Percentiles rank a stretch among this genome's conserved stretches.
phyloP scores from a whole-genome alignment of 2,113 vertebrate genomes.

The Rhinopomastus cyanomelas region DNA sequence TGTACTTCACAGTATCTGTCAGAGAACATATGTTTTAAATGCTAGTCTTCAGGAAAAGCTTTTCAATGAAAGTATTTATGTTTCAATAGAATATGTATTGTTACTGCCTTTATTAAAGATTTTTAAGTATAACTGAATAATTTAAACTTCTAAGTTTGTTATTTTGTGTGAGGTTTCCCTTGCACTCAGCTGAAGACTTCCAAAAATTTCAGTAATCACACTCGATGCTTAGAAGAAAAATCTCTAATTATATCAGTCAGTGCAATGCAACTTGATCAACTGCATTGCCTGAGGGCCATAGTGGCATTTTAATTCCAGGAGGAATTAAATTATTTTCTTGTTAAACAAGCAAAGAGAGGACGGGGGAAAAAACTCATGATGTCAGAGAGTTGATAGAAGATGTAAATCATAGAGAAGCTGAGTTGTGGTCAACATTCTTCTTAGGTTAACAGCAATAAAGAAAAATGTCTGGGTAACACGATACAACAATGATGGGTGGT shows the following conservation, averaged over 20 bases:
- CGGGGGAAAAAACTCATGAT: background rate
- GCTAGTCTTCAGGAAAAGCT: background rate
- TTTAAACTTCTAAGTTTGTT: background rate
- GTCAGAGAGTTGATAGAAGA: no score
- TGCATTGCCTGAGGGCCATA: background rate
- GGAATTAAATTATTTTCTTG: background rate
- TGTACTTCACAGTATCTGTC: background rate
- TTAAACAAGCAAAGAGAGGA: background rate
- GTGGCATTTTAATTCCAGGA: background rate
- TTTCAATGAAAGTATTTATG: background rate
- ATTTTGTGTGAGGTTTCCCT: background rate
- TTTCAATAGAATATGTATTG: background rate
- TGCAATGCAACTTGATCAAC: background rate
- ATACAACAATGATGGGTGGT: no score
- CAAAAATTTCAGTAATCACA: background rate
- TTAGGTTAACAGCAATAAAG: no score
- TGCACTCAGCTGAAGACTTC: background rate
- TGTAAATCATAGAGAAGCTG: no score
- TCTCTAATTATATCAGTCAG: background rate
- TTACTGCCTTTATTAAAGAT: background rate
- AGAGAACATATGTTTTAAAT: background rate
- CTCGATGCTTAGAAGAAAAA: background rate
- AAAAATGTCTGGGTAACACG: no score
- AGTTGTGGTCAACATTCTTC: no score
- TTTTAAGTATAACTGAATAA: background rate